Conservation (phyloP, 2,113 vertebrate genomes). For the Rhineura floridana region DNA sequence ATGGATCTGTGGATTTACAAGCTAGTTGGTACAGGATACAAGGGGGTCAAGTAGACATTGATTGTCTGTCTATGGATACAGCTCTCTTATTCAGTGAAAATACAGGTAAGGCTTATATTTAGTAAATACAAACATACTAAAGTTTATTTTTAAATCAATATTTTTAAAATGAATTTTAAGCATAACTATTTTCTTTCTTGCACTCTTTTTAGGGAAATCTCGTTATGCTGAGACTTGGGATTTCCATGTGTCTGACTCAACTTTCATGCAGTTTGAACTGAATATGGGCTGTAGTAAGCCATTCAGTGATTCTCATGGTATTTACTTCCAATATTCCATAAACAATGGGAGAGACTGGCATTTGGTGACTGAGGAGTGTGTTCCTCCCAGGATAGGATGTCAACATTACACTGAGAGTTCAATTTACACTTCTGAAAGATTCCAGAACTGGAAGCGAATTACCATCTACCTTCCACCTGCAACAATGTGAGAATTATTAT, state of each 20-base stretch:
- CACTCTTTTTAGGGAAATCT: slow-evolving; percentile 83
- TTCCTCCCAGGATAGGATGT: slow-evolving; percentile 95
- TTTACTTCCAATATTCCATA: slow-evolving; percentile 91
- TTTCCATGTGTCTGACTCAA: slow-evolving; percentile 92
- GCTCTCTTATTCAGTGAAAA: slow-evolving; percentile 91
- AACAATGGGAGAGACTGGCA: slow-evolving; percentile 94
- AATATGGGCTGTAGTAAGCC: slow-evolving; percentile 96
- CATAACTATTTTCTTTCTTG: background rate
- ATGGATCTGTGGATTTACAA: slow-evolving; percentile 87
- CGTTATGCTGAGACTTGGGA: slow-evolving; percentile 98
- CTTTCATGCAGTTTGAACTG: slow-evolving; percentile 95
- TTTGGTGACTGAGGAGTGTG: slow-evolving; percentile 92
- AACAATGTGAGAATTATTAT: slow-evolving; percentile 74
- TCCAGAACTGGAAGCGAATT: slow-evolving; percentile 93
- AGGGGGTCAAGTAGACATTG: slow-evolving; percentile 92
- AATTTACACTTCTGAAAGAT: slow-evolving; percentile 88
- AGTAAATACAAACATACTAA: background rate
- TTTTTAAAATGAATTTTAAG: background rate
- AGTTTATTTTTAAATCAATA: background rate
- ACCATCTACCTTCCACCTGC: slow-evolving; percentile 88
- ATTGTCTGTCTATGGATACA: slow-evolving; percentile 94
- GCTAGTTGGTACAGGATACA: slow-evolving; percentile 96
- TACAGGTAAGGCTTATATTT: slow-evolving; percentile 74
- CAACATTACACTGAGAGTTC: slow-evolving; percentile 92
- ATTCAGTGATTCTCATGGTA: slow-evolving; percentile 82